Base-by-base conservation (phyloP, 1,140 invertebrate species). In the Micrasema longulum region DNA sequence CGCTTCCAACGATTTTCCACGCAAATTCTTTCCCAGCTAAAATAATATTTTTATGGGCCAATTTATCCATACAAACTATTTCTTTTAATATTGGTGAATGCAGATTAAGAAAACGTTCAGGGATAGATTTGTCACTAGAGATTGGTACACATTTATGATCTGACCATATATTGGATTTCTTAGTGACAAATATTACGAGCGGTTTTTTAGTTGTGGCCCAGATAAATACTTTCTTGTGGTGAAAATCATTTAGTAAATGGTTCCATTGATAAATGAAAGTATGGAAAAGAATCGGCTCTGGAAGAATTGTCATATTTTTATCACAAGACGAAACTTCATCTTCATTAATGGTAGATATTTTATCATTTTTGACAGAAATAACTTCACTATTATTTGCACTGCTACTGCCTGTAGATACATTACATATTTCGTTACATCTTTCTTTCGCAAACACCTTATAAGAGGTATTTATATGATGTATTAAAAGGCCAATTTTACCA, bases 51-150 rank as follows among this genome's bases (percentile, higher is more conserved):
- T 23, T 45, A 20, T 60, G 36, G 11, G 50, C 53, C 16, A 1
- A 23, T 16, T 5, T 14, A 0, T 69, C 45, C 10, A 11, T 16
- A 10, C 20, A 18, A 14, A 69, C 20, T 10, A 69, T 35, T 20
- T 69, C 52, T 35, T 16, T 45, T 1, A 69, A 22, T n/a, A 69
- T 62, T 12, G 67, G 53, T 20, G 53, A 26, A 36, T 69, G 50
- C 11, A 20, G 20, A 31, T 50, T 48, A 5, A 69, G 23, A 31
- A 48, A 18, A 22, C 18, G 20, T 12, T 50, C 23, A 12, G 14
- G 10, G 18, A 66, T n/a, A 1, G 23, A 3, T 12, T 18, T 36
- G 4, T 35, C 14, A 11, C 11, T 20, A 1, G 22, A 47, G 47
- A 64, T 64, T 6, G 60, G 60, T n/a, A 47, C 11, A 26, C 60